Base-by-base conservation (phyloP, 2,888 invertebrate species). In the Ectemnius cavifrons region DNA sequence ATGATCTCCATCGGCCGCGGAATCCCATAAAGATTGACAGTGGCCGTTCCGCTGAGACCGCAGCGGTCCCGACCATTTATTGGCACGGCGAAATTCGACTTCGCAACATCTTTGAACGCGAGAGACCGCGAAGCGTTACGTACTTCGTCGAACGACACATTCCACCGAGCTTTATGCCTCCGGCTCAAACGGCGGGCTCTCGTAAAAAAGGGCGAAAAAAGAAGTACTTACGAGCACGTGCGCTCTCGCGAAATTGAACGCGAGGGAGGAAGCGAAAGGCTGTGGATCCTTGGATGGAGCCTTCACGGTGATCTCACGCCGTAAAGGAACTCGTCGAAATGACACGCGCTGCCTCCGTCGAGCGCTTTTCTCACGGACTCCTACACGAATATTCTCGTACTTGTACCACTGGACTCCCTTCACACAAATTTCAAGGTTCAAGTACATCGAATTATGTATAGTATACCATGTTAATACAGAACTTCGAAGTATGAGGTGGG, bases 21-120 rank as follows among this genome's bases (percentile, higher is more conserved):
- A 87, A 85, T 84, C 85, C 85, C 86, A 86, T 89, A 89, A 89
- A 88, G 88, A 89, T 88, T 87, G 88, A 87, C 88, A 88, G 85
- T 85, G 85, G 79, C 80, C 80, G 77, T 37, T 37, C 37, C 37
- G 37, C 77, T 79, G 77, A 5, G 16, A 52, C 52, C 52, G 52
- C 52, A 52, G 52, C 52, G 16, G n/a, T 88, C 89, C 88, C 88
- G 86, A 80, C 81, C 82, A 79, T 86, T 88, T 86, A 88, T 88
- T 86, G 89, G 81, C 81, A 84, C 84, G 82, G 37, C 37, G 85
- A 86, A 87, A 84, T 87, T 82, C 70, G 73, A 70, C 67, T 20
- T 27, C 45, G 46, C 66, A 28, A 27, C 61, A 64, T 63, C 67
- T 60, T 37, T 37, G 37, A 16, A 52, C 14, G 16, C n/a, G 52